A percentile compares a stretch with the other conserved stretches of the same genome.
phyloP scores from a whole-genome alignment of 2,888 invertebrate species.

The Cetonia aurata region DNA sequence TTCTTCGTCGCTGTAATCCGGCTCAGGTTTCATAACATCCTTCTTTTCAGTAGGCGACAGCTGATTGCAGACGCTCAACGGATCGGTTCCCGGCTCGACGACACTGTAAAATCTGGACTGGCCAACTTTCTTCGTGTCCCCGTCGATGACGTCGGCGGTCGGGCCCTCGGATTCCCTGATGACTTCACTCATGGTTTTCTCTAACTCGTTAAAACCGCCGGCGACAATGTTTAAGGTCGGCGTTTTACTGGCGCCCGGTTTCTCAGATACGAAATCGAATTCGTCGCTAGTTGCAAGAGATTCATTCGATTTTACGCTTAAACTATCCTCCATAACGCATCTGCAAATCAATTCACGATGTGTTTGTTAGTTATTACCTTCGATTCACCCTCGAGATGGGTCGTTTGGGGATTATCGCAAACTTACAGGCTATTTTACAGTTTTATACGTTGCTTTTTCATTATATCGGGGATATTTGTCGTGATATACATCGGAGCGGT shows the following conservation, averaged over 20 bases:
- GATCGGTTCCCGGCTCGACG: slow-evolving; percentile 60
- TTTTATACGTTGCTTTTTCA: slow-evolving; percentile 28
- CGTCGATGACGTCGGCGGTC: slow-evolving; percentile 56
- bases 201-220: slow-evolving; percentile 75
- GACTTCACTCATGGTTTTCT: slow-evolving; percentile 74
- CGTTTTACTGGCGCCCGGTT: slow-evolving; percentile 65
- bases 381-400: not conserved
- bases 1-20: slow-evolving; percentile 81
- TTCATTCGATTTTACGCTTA: slow-evolving; percentile 78
- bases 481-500: not conserved
- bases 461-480: slow-evolving; percentile 9
- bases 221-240: slow-evolving; percentile 74
- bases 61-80: slow-evolving; percentile 50
- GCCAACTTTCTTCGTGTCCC: slow-evolving; percentile 66
- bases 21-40: slow-evolving; percentile 84
- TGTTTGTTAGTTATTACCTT: not conserved
- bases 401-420: not conserved
- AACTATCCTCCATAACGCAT: slow-evolving; percentile 65
- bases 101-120: slow-evolving; percentile 69
- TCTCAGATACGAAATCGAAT: slow-evolving; percentile 76
- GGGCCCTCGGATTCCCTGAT: slow-evolving; percentile 59
- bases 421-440: slow-evolving; percentile 13
- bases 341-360: slow-evolving; percentile 17
- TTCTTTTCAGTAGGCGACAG: slow-evolving; percentile 75
- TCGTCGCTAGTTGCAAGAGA: slow-evolving; percentile 79